A percentile compares a stretch with the other conserved stretches of the same genome.
phyloP scores from a whole-genome alignment of 2,888 invertebrate species.

The Caenorhabditis angaria region DNA sequence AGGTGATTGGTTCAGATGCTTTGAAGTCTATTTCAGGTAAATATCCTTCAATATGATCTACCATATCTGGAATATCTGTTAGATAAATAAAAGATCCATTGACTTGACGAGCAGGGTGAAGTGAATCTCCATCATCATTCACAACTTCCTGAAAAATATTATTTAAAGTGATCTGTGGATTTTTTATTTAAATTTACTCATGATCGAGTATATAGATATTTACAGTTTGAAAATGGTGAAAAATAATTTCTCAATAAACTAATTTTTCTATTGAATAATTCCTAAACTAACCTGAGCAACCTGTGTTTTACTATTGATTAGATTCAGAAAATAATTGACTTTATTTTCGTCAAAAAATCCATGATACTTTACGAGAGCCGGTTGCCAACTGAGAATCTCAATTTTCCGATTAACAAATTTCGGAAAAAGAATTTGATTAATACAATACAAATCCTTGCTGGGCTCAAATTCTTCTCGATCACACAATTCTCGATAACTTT shows the following conservation, averaged over 20 bases:
- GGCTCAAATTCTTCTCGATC: neutral
- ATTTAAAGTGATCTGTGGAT: no score
- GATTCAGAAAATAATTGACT: constrained; percentile 1
- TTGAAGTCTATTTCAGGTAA: constrained; percentile 10
- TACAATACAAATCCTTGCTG: neutral
- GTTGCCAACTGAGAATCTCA: constrained; percentile 20
- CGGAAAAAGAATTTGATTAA: neutral
- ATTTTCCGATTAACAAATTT: constrained; percentile 14
- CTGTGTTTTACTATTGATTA: neutral
- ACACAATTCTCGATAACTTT: constrained; percentile 7
- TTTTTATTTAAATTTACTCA: no score
- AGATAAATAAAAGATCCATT: neutral
- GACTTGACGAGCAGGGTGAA: no score
- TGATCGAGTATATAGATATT: no score
- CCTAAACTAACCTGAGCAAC: constrained; percentile 14
- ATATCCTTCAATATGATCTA: neutral
- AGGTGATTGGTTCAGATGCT: constrained; percentile 4
- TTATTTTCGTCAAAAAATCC: constrained; percentile 15
- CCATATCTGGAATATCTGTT: neutral
- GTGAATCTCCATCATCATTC: constrained; percentile 11
- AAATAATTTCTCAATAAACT: neutral
- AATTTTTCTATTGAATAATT: no score
- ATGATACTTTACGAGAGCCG: constrained; percentile 22
- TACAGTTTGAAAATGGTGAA: no score
- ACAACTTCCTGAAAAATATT: constrained; percentile 25